phyloP scores from a whole-genome alignment of 2,888 invertebrate genomes.

The Merodon equestris region DNA sequence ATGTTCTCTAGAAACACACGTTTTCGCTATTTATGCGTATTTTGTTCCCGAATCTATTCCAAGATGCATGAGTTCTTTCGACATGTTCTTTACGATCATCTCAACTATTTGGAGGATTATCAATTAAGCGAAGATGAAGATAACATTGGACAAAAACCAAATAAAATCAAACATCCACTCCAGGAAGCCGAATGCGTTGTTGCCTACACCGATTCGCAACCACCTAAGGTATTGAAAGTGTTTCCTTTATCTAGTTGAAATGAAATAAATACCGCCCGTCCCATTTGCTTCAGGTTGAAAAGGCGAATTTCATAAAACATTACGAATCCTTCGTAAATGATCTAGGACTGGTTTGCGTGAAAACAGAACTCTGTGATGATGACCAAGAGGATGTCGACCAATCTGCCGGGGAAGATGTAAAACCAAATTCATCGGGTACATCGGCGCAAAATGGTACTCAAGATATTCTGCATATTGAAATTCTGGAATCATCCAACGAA shows the following conservation, averaged over 20 bases:
- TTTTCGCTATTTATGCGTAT: slow-evolving; percentile 53
- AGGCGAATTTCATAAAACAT: slow-evolving; percentile 26
- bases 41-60: slow-evolving; percentile 38
- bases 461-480: slow-evolving; percentile 60
- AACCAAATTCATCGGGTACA: no score
- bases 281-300: slow-evolving; percentile 30
- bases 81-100: slow-evolving; percentile 60
- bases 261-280: no score
- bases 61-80: slow-evolving; percentile 53
- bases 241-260: no score
- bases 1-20: slow-evolving; percentile 54
- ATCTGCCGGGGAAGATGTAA: neutral
- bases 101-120: slow-evolving; percentile 55
- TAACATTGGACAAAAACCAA: neutral
- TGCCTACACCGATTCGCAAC: neutral
- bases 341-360: slow-evolving; percentile 7
- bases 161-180: neutral
- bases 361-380: slow-evolving; percentile 33
- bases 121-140: slow-evolving; percentile 45
- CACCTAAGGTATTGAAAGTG: no score
- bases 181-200: slow-evolving; percentile 19
- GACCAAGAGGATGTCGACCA: slow-evolving; percentile 20
- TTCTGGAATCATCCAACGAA: slow-evolving; percentile 27
- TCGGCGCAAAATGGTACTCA: neutral
- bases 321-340: slow-evolving; percentile 42